Percentiles rank a stretch among this genome's conserved stretches.
These are phyloP conservation scores for Speoplatyrhinus poulsoni DNA, from an alignment of 2,113 vertebrate species.

Conservation along the genomic window DNA sequence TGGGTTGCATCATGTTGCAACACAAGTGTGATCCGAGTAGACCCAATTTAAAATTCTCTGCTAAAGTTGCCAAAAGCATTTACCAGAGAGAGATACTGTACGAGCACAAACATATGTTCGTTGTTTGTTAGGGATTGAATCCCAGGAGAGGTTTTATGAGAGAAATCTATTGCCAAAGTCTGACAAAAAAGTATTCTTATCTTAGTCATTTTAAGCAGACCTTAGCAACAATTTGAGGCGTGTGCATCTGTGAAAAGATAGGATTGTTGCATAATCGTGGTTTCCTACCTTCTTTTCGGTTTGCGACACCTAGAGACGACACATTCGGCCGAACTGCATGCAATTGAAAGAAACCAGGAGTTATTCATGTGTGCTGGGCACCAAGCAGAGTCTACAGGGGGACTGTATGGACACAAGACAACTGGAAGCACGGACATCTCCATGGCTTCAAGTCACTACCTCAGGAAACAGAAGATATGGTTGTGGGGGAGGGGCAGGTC, in stretches of 20 bases:
- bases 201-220: slow-evolving; percentile 8
- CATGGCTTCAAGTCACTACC: slow-evolving; percentile 74
- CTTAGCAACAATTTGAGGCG: slow-evolving; percentile 24
- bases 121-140: slow-evolving; percentile 27
- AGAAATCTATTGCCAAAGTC: slow-evolving; percentile 12
- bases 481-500: slow-evolving; percentile 66
- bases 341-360: slow-evolving; percentile 92
- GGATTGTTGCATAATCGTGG: slow-evolving; percentile 61
- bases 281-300: slow-evolving; percentile 99
- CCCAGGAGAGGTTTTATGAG: slow-evolving; percentile 15
- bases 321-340: slow-evolving; percentile 98
- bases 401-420: slow-evolving; percentile 82
- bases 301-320: slow-evolving; percentile 99
- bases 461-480: slow-evolving; percentile 77
- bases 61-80: slow-evolving; percentile 24
- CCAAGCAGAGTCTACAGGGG: slow-evolving; percentile 56
- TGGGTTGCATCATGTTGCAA: slow-evolving; percentile 14
- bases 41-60: slow-evolving; percentile 13
- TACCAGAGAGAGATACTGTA: slow-evolving; percentile 5
- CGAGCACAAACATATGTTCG: neutral
- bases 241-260: slow-evolving; percentile 51
- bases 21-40: slow-evolving; percentile 12
- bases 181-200: slow-evolving; percentile 15
- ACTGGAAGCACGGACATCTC: slow-evolving; percentile 81
- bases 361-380: slow-evolving; percentile 85